Evolutionary conservation across 37 sponge, comb jelly and placozoan species (phyloP).

Genomic region (Bolinopsis microptera): DNA sequence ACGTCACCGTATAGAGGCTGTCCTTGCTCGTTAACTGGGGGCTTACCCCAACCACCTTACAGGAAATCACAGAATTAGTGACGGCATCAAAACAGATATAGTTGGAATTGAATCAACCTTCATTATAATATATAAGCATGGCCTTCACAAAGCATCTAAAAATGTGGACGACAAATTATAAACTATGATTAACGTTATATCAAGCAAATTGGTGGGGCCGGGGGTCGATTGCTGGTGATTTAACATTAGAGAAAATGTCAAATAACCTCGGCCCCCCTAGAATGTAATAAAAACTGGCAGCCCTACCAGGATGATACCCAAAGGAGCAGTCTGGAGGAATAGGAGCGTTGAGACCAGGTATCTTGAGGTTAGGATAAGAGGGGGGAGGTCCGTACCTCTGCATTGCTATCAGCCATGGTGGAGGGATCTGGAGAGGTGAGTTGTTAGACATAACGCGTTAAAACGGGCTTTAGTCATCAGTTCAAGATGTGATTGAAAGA

Average conservation of each 20-base stretch:
- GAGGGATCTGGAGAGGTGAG: slow-evolving; percentile 77
- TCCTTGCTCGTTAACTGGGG: slow-evolving; percentile 95
- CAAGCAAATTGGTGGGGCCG: too few relatives aligned
- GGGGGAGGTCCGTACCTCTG: slow-evolving; percentile 99
- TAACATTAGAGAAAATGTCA: too few relatives aligned
- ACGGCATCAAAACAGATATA: slow-evolving; percentile 46
- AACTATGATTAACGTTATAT: too few relatives aligned
- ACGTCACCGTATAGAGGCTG: slow-evolving; percentile 99
- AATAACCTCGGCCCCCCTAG: too few relatives aligned
- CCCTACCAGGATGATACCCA: slow-evolving; percentile 27
- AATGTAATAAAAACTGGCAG: too few relatives aligned
- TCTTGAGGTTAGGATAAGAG: slow-evolving; percentile 93
- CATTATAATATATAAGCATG: too few relatives aligned
- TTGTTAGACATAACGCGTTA: too few relatives aligned
- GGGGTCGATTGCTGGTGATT: too few relatives aligned
- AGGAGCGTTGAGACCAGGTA: slow-evolving; percentile 93
- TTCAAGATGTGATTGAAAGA: too few relatives aligned
- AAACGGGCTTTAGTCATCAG: too few relatives aligned
- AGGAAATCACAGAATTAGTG: slow-evolving; percentile 91
- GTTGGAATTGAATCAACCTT: background rate
- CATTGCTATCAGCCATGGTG: slow-evolving; percentile 99
- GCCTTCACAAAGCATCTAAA: too few relatives aligned
- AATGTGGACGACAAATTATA: too few relatives aligned
- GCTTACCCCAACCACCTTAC: slow-evolving; percentile 99
- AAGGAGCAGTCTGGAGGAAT: slow-evolving; percentile 73